A percentile compares a stretch with the other conserved stretches of the same genome.
Evolutionary conservation across 1,140 invertebrate species (phyloP).

Genomic region (Pseudobourletiella spinata): DNA sequence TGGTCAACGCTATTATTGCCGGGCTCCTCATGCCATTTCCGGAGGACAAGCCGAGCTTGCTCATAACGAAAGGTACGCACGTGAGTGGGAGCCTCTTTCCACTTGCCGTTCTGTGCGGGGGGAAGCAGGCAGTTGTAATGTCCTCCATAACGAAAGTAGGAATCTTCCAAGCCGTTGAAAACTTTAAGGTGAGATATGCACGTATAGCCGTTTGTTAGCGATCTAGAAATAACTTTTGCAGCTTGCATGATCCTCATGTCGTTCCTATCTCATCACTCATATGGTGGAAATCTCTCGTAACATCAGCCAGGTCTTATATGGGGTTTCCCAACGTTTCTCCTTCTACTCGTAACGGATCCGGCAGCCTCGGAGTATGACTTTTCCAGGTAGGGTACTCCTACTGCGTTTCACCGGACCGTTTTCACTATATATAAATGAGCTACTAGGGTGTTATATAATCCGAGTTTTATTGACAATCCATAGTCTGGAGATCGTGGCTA

Average conservation of each 20-base stretch:
- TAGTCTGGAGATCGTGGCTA: conserved; percentile 14
- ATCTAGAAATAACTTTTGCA: no score
- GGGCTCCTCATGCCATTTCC: background rate
- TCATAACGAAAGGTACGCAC: conserved; percentile 28
- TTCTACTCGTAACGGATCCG: conserved; percentile 9
- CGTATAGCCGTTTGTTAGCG: no score
- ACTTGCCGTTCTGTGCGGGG: conserved; percentile 1
- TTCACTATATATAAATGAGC: background rate
- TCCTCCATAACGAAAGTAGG: conserved; percentile 15
- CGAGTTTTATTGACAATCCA: background rate
- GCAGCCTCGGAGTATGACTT: conserved; percentile 30
- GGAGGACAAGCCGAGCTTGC: conserved; percentile 18
- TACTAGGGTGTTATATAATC: background rate
- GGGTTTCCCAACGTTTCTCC: conserved; percentile 18
- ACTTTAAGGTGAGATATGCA: conserved; percentile 20
- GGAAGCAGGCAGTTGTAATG: conserved; percentile 16
- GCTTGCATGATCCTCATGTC: no score
- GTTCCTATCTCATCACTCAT: no score
- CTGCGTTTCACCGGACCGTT: no score
- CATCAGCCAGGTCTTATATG: conserved; percentile 14
- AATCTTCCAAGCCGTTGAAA: conserved; percentile 25
- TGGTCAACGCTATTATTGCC: background rate
- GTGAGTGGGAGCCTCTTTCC: conserved; percentile 21
- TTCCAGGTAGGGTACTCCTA: conserved; percentile 3
- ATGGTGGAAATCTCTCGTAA: no score